Conservation (phyloP, 2,888 invertebrate species). For the Rhamphomyia laevipes region DNA sequence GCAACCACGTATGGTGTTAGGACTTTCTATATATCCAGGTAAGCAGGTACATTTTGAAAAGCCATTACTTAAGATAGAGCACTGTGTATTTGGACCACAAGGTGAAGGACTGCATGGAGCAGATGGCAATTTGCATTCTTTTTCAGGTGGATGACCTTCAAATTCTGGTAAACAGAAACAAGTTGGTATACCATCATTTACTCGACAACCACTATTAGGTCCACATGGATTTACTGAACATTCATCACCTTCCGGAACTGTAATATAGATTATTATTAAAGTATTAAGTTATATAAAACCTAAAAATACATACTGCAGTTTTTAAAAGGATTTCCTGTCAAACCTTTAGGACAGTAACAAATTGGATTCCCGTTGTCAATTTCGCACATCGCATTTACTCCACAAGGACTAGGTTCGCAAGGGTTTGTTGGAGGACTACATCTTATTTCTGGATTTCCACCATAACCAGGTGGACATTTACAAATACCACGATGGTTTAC, state of each 20-base stretch:
- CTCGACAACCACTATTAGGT: conserved; percentile 67
- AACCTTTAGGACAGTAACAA: conserved; percentile 78
- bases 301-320: conserved; percentile 69
- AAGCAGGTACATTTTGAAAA: conserved; percentile 81
- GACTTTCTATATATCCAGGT: conserved; percentile 71
- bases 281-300: neutral
- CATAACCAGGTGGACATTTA: conserved; percentile 70
- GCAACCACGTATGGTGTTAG: conserved; percentile 78
- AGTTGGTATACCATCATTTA: conserved; percentile 59
- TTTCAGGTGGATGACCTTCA: conserved; percentile 69
- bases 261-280: conserved; percentile 22
- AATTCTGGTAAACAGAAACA: conserved; percentile 84
- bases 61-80: conserved; percentile 62
- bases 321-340: conserved; percentile 83
- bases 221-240: conserved; percentile 78
- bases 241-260: conserved; percentile 79
- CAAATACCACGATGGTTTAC: conserved; percentile 67
- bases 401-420: conserved; percentile 78
- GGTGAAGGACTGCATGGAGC: conserved; percentile 77
- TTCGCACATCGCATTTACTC: conserved; percentile 73
- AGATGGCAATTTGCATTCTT: conserved; percentile 56
- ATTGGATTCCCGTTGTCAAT: conserved; percentile 75
- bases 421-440: conserved; percentile 67
- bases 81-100: conserved; percentile 82
- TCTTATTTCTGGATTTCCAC: conserved; percentile 59